Base-by-base conservation (phyloP, 2,113 vertebrate genomes). In the Tyrannus savana region DNA sequence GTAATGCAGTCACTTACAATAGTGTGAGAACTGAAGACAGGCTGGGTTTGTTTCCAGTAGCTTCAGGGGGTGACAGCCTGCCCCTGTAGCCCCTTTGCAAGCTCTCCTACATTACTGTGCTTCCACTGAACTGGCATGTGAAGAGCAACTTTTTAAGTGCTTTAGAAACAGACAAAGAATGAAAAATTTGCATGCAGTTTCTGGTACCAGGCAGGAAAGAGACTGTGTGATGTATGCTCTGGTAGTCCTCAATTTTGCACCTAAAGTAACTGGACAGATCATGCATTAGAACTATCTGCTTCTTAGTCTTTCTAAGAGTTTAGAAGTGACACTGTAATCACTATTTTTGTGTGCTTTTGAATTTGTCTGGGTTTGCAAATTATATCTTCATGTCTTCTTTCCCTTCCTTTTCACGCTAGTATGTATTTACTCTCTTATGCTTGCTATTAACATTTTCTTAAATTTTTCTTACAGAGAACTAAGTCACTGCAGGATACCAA, bases 1-100 rank as follows among this genome's bases (percentile, higher is more conserved):
- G 6, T 19, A 41, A 47, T 0, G 0, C 6, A 1, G 21, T 52
- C 37, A 39, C 28, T 93, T 49, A 35, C 0, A 1, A 60, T 63
- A 6, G 53, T 19, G 28, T 12, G 73, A 66, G 63, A 75, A 16
- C 27, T n/a, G 53, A 31, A 62, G 47, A 14, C n/a, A 88, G 41
- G 3, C 52, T 49, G 55, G 12, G 4, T 72, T 62, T 1, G 1
- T 53, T 67, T 86, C 30, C 17, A 22, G 75, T 44, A 78, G 33
- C 52, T 73, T 44, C 24, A 44, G 71, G 49, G n/a, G 46, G 66
- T 87, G 63, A 13, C 79, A 56, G 52, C 31, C 18, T 82, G 64
- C 31, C 41, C 13, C 44, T 79, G 10, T 41, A 68, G 44, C 63
- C 31, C 33, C 24, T 62, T 52, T 37, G 42, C 46, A 72, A 75